Conservation (phyloP, 2,113 vertebrate genomes). For the Callorhinus ursinus region DNA sequence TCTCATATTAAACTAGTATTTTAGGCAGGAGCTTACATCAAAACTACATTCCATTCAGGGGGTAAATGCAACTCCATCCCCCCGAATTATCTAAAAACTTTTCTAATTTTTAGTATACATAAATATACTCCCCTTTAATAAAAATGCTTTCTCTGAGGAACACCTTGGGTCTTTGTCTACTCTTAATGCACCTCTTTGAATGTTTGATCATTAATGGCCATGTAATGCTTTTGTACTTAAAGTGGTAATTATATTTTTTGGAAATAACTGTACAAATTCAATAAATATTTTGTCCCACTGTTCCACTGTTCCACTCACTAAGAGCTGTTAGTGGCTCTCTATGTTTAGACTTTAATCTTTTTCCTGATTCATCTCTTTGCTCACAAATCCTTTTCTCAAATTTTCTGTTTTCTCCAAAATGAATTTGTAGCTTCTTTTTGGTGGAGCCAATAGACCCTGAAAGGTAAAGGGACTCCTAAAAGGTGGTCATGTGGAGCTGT, state of each 20-base stretch:
- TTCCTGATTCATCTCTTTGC: neutral
- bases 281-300: neutral
- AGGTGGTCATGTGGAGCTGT: neutral
- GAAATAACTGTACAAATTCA: neutral
- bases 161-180: neutral
- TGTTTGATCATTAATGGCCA: neutral
- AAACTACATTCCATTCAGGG: neutral
- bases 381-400: constrained; percentile 5
- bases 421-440: neutral
- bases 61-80: neutral
- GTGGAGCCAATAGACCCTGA: neutral
- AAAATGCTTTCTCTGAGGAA: neutral
- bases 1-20: constrained; percentile 68
- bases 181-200: neutral
- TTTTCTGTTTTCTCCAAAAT: neutral
- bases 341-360: neutral
- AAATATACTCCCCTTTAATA: constrained; percentile 49
- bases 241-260: neutral
- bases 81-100: constrained; percentile 56
- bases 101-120: constrained; percentile 50
- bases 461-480: neutral
- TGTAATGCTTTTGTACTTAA: neutral
- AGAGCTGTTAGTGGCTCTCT: neutral
- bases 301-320: neutral
- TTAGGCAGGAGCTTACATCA: constrained; percentile 34